phyloP scores from a whole-genome alignment of 2,797 vertebrate genomes.

The Cheirogaleus major region DNA sequence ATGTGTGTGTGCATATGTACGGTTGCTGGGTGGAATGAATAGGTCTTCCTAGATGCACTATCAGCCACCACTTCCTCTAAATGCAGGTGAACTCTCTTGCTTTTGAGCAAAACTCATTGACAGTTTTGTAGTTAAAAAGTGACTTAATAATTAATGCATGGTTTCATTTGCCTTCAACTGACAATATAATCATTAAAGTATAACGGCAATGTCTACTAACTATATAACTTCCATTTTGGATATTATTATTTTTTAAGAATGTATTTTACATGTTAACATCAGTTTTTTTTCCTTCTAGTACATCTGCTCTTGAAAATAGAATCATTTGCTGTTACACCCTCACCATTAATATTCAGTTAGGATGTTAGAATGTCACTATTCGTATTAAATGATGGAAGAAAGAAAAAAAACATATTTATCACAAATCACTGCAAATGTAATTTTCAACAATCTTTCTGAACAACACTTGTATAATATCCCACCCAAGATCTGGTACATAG shows the following conservation, averaged over 20 bases:
- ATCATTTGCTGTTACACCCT: constrained; percentile 1
- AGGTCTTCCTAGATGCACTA: neutral
- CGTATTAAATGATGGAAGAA: neutral
- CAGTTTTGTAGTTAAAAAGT: neutral
- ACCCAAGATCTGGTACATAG: neutral
- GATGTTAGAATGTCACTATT: neutral
- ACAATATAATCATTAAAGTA: constrained; percentile 36
- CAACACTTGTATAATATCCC: neutral
- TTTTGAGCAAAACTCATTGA: neutral
- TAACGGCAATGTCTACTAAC: neutral
- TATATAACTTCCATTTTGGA: neutral
- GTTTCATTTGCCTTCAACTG: constrained; percentile 54
- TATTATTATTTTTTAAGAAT: constrained; percentile 52
- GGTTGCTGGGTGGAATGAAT: neutral
- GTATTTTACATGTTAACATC: neutral
- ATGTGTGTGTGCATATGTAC: neutral
- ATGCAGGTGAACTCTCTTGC: neutral
- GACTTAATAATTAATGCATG: neutral
- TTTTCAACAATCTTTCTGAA: neutral
- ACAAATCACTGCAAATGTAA: neutral
- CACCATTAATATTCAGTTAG: neutral
- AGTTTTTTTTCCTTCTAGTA: neutral
- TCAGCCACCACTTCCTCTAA: neutral
- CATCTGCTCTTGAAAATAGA: neutral
- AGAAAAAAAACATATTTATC: neutral